Percentiles rank a stretch among this genome's conserved stretches.
phyloP scores from a whole-genome alignment of 2,113 vertebrate genomes.

The Chiloscyllium plagiosum region DNA sequence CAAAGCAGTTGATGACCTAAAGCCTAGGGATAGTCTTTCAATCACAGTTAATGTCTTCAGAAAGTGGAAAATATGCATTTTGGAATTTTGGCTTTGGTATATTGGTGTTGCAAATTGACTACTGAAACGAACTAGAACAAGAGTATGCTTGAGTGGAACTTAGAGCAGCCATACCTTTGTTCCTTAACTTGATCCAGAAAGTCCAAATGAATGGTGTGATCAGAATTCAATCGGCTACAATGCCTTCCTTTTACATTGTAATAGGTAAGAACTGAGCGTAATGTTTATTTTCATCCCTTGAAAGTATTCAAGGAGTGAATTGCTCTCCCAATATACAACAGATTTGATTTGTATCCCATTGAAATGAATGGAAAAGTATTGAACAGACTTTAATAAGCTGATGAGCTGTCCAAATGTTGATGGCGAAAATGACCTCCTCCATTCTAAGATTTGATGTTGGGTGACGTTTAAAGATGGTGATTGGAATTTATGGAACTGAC shows the following conservation, averaged over 20 bases:
- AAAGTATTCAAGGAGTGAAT: too few species aligned
- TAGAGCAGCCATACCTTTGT: neutral
- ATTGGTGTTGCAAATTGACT: neutral
- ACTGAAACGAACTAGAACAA: neutral
- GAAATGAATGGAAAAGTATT: too few species aligned
- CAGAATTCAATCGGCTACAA: neutral
- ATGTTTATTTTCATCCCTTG: too few species aligned
- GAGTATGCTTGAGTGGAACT: neutral
- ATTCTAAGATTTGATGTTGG: too few species aligned
- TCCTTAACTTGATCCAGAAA: neutral
- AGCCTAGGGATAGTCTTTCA: neutral
- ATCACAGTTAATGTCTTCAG: neutral
- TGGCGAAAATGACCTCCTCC: too few species aligned
- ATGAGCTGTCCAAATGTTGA: too few species aligned
- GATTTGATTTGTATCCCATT: too few species aligned
- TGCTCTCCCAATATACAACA: too few species aligned
- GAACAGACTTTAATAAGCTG: too few species aligned
- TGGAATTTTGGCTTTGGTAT: neutral
- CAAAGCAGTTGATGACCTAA: neutral
- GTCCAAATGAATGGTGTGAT: neutral
- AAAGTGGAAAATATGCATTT: neutral
- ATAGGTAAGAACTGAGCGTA: neutral
- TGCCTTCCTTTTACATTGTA: neutral
- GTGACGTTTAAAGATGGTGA: too few species aligned
- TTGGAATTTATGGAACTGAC: too few species aligned